Base-by-base conservation (phyloP, 64 coral and sea anemone species). In the Anthopleura sola region DNA sequence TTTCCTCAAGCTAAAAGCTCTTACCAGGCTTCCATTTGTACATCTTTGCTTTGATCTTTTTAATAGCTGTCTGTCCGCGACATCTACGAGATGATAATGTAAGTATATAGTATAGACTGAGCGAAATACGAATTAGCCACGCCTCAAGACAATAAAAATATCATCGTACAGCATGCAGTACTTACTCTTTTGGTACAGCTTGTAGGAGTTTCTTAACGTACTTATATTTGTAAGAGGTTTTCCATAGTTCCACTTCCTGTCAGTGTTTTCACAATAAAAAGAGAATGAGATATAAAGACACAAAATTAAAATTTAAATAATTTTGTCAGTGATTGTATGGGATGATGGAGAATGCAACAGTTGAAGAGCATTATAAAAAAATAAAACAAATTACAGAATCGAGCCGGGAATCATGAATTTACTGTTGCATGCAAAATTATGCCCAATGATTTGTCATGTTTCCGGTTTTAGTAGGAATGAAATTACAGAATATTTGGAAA, bases 181-280 rank as follows among this genome's bases (percentile, higher is more conserved):
- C 58, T 62, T 62, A 62, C 58, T 90, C 82, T 44, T 90, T 90
- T 53, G 81, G 88, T 39, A 90, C 10, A 20, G 88, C 58, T 16
- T 90, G 57, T 10, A 90, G 68, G 37, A 90, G 88, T 21, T 78
- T 90, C 6, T 84, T 40, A 50, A 90, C 88, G 68, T 90, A 90
- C 75, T 71, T 90, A 6, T 83, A 90, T 31, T 90, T 90, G 56
- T 90, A 90, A 24, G 75, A 84, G 4, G 58, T 31, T 81, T 53
- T 90, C 88, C 88, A 90, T 34, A 83, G 60, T 21, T 90, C 71
- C 48, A 54, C 82, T 77, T 90, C 88, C 66, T 90, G 60, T 53
- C 0, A 15, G 51, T 74, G 54, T 36, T 68, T 66, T 62, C 7
- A 62, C n/a, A n/a, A 26, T 26, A 62, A 62, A n/a, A n/a, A 24